Evolutionary conservation across 2,113 vertebrate species (phyloP), one percentile per base, ranked within the genome.

Genomic region (Channa argus): DNA sequence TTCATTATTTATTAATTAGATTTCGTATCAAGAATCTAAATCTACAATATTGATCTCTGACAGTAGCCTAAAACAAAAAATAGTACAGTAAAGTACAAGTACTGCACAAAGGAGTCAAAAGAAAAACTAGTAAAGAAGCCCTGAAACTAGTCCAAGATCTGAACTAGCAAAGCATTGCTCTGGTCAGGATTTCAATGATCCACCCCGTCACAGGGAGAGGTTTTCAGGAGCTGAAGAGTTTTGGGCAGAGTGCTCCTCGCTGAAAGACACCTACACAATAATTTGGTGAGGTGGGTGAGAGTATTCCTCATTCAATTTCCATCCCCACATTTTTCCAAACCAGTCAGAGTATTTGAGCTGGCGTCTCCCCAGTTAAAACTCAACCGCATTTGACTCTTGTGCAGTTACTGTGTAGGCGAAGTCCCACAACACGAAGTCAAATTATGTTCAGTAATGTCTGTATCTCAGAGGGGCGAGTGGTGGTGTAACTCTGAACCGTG

Each of bases 241-340:
- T n/a, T 9, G 81, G 56, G 51, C 15, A 12, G 47, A 63, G 36
- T 43, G 47, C 12, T 65, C 50, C n/a, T 52, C 33, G 8, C 47
- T 47, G 15, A 54, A 0, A 14, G 44, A 80, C 84, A 80, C 79
- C 78, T 77, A 63, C 68, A 58, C 63, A 72, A 51, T 37, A 49
- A 52, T n/a, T 24, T 47, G 15, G 61, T 15, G 56, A 54, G 58
- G 70, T 13, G 36, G 53, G 15, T 24, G 24, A 61, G 13, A 34
- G 9, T 33, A 24, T 41, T 66, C 63, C 53, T 53, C 54, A 0
- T 53, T 79, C 64, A 46, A 64, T 88, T 88, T 88, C 84, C 87
- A 84, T 77, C 52, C 69, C 7, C 72, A 65, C 61, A 62, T 68
- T 77, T 86, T 88, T 85, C 71, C 72, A 55, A 83, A 80, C n/a